phyloP scores from a whole-genome alignment of 2,113 vertebrate genomes.

The Steatornis caripensis region DNA sequence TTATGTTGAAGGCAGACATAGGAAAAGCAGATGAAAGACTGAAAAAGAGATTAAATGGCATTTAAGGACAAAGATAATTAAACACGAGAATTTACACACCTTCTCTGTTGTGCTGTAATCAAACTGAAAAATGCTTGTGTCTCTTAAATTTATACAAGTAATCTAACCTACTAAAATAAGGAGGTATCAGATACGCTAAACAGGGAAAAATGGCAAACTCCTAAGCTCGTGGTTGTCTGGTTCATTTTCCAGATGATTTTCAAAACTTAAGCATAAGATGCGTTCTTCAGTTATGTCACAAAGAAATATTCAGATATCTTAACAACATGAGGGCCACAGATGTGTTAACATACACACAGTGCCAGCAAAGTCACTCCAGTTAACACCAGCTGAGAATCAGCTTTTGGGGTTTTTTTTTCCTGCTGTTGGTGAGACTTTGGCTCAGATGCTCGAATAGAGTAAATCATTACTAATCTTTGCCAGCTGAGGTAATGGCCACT shows the following conservation, averaged over 20 bases:
- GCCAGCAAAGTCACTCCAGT: neutral
- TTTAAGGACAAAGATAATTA: neutral
- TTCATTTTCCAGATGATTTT: neutral
- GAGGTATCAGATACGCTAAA: neutral
- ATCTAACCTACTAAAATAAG: neutral
- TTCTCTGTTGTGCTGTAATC: neutral
- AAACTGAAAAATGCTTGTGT: neutral
- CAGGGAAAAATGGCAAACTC: neutral
- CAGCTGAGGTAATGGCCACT: neutral
- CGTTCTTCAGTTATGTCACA: neutral
- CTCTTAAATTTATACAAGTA: neutral
- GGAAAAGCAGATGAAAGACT: neutral
- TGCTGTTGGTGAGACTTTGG: neutral
- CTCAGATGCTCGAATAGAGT: neutral
- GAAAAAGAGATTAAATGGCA: neutral
- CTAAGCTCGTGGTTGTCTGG: neutral
- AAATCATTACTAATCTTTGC: neutral
- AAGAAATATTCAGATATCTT: neutral
- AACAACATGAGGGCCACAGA: neutral
- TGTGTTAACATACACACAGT: neutral
- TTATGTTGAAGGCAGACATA: neutral
- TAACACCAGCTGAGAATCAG: conserved; percentile 4
- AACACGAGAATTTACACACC: neutral
- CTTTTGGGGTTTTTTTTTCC: neutral
- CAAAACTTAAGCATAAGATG: neutral